Evolutionary conservation across 2,113 vertebrate genomes (phyloP).

Genomic region (Otus sunia): DNA sequence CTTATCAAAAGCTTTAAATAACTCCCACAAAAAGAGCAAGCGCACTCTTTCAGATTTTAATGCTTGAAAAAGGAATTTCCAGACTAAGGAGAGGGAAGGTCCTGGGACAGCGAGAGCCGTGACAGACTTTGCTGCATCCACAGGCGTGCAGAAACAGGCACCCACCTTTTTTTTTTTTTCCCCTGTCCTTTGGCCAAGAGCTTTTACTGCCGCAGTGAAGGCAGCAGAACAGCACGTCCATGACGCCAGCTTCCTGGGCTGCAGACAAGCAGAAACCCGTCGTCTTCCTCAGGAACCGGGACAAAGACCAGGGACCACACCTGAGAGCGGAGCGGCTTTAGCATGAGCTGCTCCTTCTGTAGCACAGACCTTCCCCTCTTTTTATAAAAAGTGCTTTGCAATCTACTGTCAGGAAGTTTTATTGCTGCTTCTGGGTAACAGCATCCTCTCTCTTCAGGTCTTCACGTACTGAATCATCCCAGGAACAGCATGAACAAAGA

Average conservation of each 20-base stretch:
- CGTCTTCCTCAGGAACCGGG: not conserved
- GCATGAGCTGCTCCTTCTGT: not conserved
- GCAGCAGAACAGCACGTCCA: not conserved
- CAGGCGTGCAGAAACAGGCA: not conserved
- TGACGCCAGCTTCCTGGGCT: not conserved
- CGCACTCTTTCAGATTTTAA: not conserved
- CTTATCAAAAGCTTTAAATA: not conserved
- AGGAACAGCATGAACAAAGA: not conserved
- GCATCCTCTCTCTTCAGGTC: not conserved
- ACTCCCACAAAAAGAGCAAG: not conserved
- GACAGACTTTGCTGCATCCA: rapidly evolving
- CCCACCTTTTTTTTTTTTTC: not conserved
- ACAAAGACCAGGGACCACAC: rapidly evolving
- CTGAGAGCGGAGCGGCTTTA: not conserved
- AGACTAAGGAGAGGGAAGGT: not conserved
- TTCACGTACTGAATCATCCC: not conserved
- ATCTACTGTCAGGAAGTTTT: not conserved
- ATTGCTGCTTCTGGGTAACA: not conserved
- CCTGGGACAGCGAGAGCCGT: rapidly evolving
- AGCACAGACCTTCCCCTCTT: not conserved
- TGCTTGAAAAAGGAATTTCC: not conserved
- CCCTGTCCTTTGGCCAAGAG: not conserved
- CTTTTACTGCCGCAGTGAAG: not conserved
- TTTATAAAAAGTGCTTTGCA: not conserved
- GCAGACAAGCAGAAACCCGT: not conserved